Base-by-base conservation (phyloP, 2,888 invertebrate species). In the Drosophila limbata region DNA sequence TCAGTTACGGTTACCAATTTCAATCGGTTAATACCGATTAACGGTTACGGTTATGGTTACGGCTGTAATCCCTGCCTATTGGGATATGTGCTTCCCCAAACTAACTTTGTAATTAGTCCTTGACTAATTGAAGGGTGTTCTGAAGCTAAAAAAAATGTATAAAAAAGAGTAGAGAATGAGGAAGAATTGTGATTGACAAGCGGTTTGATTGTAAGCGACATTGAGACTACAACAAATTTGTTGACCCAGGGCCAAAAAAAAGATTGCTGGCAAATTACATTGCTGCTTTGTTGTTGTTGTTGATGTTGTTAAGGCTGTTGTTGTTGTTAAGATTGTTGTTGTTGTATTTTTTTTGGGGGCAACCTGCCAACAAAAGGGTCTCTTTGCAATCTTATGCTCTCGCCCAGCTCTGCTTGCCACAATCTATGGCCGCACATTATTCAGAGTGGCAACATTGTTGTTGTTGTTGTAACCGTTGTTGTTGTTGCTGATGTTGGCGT, bases 391-490 rank as follows among this genome's bases (percentile, higher is more conserved):
- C 57, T 37, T 47, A 25, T 45, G 52, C n/a, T n/a, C 35, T 45
- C 39, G 59, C 37, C 48, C 59, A 48, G 25, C 33, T 25, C 35
- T 39, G 44, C 69, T 72, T 73, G 75, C 75, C 81, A 62, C 70
- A 87, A 82, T 79, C 51, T 81, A 87, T 87, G 67, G 61, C 79
- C 85, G 79, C 85, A 70, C 70, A 84, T 82, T 87, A 88, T 81
- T 87, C 82, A 84, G 79, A 69, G 73, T 76, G 55, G 53, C 42
- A 39, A 45, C 64, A 45, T 15, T 56, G 48, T 53, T 31, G 28
- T 15, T 72, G 68, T 25, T 44, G 47, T 35, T 44, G 48, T 48
- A 42, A 28, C 15, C 25, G 37, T 50, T 67, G 65, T 31, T 50
- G 55, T 45, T 57, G 37, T n/a, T 52, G 52, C 48, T 70, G 55